Evolutionary conservation across 2,113 vertebrate species (phyloP), one percentile per base, ranked within the genome.

Genomic region (Ancistrus triradiatus): DNA sequence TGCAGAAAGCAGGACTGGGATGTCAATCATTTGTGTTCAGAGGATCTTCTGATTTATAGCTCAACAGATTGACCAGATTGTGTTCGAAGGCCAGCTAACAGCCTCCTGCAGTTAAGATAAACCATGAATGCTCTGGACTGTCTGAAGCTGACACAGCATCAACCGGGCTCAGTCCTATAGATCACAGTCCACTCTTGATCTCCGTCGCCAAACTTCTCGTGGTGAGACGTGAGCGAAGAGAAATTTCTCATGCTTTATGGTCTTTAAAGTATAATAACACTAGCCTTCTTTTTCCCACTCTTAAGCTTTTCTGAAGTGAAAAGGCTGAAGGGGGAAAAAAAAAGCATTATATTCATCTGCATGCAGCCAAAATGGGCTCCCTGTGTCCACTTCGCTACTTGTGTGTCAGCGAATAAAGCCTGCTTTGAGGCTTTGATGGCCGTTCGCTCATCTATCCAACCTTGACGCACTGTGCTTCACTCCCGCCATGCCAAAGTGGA

Each of bases 321-420:
- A 28, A 49, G 37, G 38, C n/a, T 37, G 10, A 27, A 31, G 13
- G 38, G 6, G 4, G n/a, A 14, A 38, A 38, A 15, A 15, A 14
- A 42, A 42, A 42, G 38, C 48, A 73, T 64, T 65, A 60, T 69
- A 5, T 35, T 21, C 52, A 69, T 65, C 71, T 60, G 56, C 62
- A 59, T 69, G 40, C 56, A 33, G 53, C 60, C 59, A 55, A 55
- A 68, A 60, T 59, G 53, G 53, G 18, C 49, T 59, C 60, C 59
- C 48, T 49, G 48, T 73, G 61, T 73, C 71, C 71, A 65, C 71
- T 65, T 69, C 19, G 42, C 28, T 53, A 48, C 6, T 60, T 10
- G 28, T 15, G 66, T 22, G 68, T 73, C 71, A 73, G 66, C 71
- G 53, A 57, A 52, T 14, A 42, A 56, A 63, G 60, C 59, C 28